A percentile compares a stretch with the other conserved stretches of the same genome.
Conservation (phyloP, 2,113 vertebrate species). For the Anhinga rufa region DNA sequence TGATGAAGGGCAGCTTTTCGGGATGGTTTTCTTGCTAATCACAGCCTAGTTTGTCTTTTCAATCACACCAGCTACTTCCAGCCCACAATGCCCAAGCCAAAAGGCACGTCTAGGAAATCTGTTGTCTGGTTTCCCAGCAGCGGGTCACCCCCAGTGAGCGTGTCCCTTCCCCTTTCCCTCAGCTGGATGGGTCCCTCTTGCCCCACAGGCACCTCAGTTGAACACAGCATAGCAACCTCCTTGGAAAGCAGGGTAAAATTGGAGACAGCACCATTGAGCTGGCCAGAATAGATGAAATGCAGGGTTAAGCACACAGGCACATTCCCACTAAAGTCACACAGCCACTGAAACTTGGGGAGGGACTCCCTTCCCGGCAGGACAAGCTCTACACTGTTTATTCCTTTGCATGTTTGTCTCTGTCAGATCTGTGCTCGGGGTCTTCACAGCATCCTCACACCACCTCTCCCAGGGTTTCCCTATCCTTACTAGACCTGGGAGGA, state of each 20-base stretch:
- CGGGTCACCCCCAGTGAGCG: not conserved
- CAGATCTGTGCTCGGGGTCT: not conserved
- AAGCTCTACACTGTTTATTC: not conserved
- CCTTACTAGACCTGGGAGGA: not conserved
- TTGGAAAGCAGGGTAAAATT: not conserved
- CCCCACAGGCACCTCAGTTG: not conserved
- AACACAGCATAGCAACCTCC: not conserved
- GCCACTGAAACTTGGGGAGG: not conserved
- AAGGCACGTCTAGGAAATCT: not conserved
- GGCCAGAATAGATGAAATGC: not conserved
- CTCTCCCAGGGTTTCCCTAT: not conserved
- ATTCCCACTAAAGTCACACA: accelerated
- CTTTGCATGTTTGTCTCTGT: not conserved
- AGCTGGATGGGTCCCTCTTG: not conserved
- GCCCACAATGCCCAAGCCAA: not conserved
- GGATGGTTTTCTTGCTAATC: not conserved
- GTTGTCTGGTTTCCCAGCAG: not conserved
- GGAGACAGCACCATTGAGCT: not conserved
- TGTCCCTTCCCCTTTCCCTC: not conserved
- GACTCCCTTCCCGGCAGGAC: not conserved
- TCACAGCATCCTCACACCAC: not conserved
- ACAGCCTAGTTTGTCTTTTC: not conserved
- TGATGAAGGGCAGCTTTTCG: not conserved
- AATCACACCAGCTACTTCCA: not conserved
- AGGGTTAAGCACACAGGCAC: not conserved